Evolutionary conservation across 2,888 invertebrate species (phyloP).

Genomic region (Melanotus villosus): DNA sequence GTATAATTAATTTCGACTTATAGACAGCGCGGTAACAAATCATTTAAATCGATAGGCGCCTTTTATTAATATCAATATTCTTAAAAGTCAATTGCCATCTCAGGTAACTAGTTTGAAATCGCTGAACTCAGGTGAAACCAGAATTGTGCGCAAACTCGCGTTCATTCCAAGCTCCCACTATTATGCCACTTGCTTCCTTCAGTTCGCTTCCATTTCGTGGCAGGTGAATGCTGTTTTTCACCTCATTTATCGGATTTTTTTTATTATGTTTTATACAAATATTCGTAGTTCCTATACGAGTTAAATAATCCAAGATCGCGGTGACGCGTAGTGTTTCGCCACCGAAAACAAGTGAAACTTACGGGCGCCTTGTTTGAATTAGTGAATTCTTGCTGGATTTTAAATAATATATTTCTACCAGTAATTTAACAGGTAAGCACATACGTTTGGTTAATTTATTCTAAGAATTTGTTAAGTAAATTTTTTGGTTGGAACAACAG

Average conservation of each 20-base stretch:
- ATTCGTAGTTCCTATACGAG: neutral
- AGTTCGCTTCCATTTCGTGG: conserved; percentile 52
- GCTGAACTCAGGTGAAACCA: conserved; percentile 47
- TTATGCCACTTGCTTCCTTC: conserved; percentile 48
- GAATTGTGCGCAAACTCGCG: conserved; percentile 46
- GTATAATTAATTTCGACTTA: too few species aligned
- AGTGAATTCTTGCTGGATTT: neutral
- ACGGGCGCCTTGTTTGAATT: neutral
- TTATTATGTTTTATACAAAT: conserved; percentile 22
- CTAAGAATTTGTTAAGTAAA: neutral
- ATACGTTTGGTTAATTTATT: too few species aligned
- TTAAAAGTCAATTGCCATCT: conserved; percentile 1
- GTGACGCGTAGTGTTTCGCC: neutral
- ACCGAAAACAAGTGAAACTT: neutral
- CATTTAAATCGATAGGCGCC: too few species aligned
- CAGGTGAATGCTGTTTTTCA: conserved; percentile 44
- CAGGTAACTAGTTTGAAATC: conserved; percentile 16
- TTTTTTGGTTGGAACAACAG: neutral
- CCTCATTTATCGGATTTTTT: conserved; percentile 23
- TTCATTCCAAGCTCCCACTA: conserved; percentile 37
- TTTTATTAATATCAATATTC: too few species aligned
- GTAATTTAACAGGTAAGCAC: conserved; percentile 2
- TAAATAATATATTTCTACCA: neutral
- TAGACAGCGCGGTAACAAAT: too few species aligned
- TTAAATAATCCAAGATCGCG: neutral